Evolutionary conservation across 2,113 vertebrate genomes (phyloP).

Genomic region (Acrocephalus arundinaceus): DNA sequence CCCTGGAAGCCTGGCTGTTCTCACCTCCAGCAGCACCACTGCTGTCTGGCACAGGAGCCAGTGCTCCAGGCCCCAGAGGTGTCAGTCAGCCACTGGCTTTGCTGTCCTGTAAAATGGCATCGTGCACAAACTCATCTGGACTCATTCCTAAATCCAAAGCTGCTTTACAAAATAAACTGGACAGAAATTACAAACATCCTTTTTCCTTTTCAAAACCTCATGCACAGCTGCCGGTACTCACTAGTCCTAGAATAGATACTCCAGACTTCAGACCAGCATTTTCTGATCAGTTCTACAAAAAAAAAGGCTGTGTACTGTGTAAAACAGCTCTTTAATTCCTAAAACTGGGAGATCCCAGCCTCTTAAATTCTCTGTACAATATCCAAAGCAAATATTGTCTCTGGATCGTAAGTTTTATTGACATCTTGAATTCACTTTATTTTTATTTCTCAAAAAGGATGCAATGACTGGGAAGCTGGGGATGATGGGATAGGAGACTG

Average conservation of each 20-base stretch:
- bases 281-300: not conserved
- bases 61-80: not conserved
- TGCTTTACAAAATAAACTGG: not conserved
- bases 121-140: not conserved
- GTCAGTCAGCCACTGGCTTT: not conserved
- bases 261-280: not conserved
- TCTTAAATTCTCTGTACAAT: not conserved
- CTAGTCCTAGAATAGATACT: not conserved
- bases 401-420: not conserved
- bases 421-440: not conserved
- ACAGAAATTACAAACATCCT: not conserved
- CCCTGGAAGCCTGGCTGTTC: not conserved
- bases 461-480: not conserved
- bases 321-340: not conserved
- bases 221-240: not conserved
- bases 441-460: not conserved
- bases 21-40: not conserved
- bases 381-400: not conserved
- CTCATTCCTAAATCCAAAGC: not conserved
- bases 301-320: not conserved
- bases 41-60: not conserved
- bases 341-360: not conserved
- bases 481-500: not conserved
- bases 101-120: not conserved
- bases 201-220: not conserved